phyloP scores from a whole-genome alignment of 2,888 invertebrate species.

The Priocnemis perturbator region DNA sequence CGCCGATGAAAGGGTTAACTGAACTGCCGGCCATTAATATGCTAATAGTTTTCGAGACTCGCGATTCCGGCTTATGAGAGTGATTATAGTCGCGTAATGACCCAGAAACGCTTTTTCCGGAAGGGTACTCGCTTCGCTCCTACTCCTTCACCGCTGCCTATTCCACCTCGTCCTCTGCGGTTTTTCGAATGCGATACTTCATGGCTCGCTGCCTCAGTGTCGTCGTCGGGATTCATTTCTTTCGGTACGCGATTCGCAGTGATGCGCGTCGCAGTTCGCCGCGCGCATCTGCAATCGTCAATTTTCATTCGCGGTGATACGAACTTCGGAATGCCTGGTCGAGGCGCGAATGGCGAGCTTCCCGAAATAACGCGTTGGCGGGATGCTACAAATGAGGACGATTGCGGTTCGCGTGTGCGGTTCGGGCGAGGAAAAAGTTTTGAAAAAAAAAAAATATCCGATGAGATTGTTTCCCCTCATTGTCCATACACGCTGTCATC shows the following conservation, averaged over 20 bases:
- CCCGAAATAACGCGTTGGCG: too few species aligned
- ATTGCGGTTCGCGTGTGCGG: too few species aligned
- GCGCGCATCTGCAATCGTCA: neutral
- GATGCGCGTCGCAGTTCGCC: neutral
- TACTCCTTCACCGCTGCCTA: constrained; percentile 10
- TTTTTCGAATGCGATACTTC: neutral
- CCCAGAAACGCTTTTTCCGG: constrained; percentile 75
- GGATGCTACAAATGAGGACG: too few species aligned
- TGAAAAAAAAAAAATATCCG: too few species aligned
- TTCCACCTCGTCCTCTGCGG: neutral
- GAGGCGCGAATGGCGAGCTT: too few species aligned
- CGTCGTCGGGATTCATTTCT: neutral
- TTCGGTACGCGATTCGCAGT: neutral
- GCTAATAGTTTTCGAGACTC: constrained; percentile 75
- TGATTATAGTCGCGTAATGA: constrained; percentile 74
- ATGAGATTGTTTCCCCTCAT: neutral
- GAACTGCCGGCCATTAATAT: constrained; percentile 75
- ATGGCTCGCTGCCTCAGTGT: neutral
- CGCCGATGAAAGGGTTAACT: constrained; percentile 76
- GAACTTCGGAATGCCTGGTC: too few species aligned
- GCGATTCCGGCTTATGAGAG: constrained; percentile 73
- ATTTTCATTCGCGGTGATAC: too few species aligned
- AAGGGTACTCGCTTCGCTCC: constrained; percentile 62
- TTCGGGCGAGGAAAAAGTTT: too few species aligned
- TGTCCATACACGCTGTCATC: constrained; percentile 24